Percentiles rank a stretch among this genome's conserved stretches.
Conservation (phyloP, 1,140 invertebrate species). For the Pemphigus obesinymphae region DNA sequence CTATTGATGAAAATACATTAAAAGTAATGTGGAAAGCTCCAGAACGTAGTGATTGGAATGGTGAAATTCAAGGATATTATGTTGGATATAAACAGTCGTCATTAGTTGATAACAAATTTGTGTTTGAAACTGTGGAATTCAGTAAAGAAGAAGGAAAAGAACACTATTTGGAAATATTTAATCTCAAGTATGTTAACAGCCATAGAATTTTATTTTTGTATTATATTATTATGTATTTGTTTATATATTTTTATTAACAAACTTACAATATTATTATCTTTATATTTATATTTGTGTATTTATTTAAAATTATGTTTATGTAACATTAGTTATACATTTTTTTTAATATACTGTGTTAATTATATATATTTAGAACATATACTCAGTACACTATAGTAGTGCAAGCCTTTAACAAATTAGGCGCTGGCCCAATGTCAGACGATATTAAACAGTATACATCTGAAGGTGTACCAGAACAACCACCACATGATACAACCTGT, state of each 20-base stretch:
- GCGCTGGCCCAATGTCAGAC: constrained; percentile 82
- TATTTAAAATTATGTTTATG: background rate
- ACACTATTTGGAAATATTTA: constrained; percentile 75
- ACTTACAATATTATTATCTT: too few relatives aligned
- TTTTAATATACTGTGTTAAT: constrained; percentile 39
- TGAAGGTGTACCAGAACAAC: constrained; percentile 87
- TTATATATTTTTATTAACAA: too few relatives aligned
- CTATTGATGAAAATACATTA: constrained; percentile 86
- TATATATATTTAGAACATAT: constrained; percentile 71
- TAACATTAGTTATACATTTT: background rate
- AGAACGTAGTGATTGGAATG: constrained; percentile 82
- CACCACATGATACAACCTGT: constrained; percentile 85
- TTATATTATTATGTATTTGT: too few relatives aligned
- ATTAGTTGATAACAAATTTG: constrained; percentile 72
- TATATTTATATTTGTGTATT: background rate
- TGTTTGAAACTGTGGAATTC: constrained; percentile 89
- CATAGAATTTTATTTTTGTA: too few relatives aligned
- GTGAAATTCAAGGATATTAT: constrained; percentile 84
- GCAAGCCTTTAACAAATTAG: constrained; percentile 91
- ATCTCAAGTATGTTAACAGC: constrained; percentile 61
- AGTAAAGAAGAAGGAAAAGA: constrained; percentile 86
- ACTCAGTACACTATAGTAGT: constrained; percentile 92
- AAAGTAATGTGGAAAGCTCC: constrained; percentile 93
- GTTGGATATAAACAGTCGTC: constrained; percentile 84
- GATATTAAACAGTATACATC: constrained; percentile 86